Percentiles rank a stretch among this genome's conserved stretches.
Conservation (phyloP, 2,888 invertebrate genomes). For the Oscheius sp. region DNA sequence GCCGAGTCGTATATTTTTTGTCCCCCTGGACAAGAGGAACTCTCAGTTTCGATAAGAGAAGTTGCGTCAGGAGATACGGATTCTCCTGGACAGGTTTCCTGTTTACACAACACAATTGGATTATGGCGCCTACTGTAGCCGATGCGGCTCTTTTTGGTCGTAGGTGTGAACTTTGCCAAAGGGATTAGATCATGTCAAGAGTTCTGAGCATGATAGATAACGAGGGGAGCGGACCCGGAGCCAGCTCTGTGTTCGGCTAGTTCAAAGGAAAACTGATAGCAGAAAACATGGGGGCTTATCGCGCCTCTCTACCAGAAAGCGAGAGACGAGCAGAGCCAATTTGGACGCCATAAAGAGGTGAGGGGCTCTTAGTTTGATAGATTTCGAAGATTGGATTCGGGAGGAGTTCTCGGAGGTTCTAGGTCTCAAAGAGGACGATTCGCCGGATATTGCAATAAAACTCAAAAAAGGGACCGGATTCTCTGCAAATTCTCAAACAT, state of each 20-base stretch:
- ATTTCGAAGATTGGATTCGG: too few relatives aligned
- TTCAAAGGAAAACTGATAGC: conserved; percentile 25
- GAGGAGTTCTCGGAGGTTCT: too few relatives aligned
- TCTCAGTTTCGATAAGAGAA: background rate
- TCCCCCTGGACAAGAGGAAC: background rate
- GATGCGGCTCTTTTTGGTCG: conserved; percentile 18
- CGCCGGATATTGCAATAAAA: too few relatives aligned
- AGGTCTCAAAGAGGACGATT: too few relatives aligned
- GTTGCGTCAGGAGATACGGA: conserved; percentile 23
- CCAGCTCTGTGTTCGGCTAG: conserved; percentile 8
- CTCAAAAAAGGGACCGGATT: too few relatives aligned
- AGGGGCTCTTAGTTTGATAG: too few relatives aligned
- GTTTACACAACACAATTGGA: conserved; percentile 24
- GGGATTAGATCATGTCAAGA: conserved; percentile 18
- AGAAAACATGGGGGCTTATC: conserved; percentile 34
- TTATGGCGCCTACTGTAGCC: conserved; percentile 19
- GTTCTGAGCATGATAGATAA: background rate
- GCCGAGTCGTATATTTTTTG: conserved; percentile 19
- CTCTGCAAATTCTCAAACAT: too few relatives aligned
- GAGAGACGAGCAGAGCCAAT: background rate
- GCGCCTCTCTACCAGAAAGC: conserved; percentile 7
- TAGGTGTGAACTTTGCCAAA: conserved; percentile 31
- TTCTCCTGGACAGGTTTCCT: conserved; percentile 15
- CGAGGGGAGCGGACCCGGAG: conserved; percentile 6
- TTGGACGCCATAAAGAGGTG: background rate